These are phyloP conservation scores for Hetaerina titia DNA, from an alignment of 2,888 invertebrate species.

Conservation along the genomic window DNA sequence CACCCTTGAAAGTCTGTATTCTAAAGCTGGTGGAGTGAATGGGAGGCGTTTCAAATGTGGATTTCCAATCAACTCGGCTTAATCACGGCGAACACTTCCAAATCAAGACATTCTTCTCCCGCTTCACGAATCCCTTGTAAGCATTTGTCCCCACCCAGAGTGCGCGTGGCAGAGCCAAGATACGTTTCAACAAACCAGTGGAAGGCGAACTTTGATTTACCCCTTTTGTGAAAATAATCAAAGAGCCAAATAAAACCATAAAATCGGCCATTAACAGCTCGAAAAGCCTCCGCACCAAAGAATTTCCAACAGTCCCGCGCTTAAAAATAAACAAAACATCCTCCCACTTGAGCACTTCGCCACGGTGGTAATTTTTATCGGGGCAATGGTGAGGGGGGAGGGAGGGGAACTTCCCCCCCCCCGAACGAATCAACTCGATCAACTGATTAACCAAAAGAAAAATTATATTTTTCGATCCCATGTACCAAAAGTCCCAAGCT, in stretches of 20 bases:
- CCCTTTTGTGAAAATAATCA: neutral
- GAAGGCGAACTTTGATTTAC: neutral
- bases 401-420: neutral
- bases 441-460: conserved; percentile 8
- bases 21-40: neutral
- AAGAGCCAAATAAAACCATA: neutral
- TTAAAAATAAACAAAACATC: neutral
- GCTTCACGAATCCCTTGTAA: neutral
- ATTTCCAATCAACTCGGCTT: neutral
- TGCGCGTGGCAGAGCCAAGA: neutral
- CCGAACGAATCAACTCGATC: conserved; percentile 22
- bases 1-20: neutral
- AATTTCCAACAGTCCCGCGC: neutral
- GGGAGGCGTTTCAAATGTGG: neutral
- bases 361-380: neutral
- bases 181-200: neutral
- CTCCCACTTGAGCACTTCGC: neutral
- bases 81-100: neutral
- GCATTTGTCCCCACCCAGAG: neutral
- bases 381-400: neutral
- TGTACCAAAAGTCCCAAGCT: neutral
- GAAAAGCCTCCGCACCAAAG: neutral
- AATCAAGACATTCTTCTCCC: neutral
- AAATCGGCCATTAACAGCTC: neutral
- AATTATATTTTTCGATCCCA: neutral